Base-by-base conservation (phyloP, 2,797 vertebrate genomes). In the Zenarchopterus dispar region DNA sequence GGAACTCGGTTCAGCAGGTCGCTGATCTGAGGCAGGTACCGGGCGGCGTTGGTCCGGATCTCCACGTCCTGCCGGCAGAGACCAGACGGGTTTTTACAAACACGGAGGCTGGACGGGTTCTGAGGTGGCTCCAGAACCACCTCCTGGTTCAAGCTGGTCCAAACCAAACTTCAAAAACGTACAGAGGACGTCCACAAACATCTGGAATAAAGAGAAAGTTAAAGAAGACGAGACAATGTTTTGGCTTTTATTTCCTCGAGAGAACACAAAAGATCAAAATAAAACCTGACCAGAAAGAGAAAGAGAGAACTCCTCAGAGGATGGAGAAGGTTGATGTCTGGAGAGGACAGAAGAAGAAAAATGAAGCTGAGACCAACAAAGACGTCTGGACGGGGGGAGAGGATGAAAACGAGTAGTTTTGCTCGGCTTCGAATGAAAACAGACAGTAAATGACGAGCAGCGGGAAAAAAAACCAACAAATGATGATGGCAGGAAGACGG, bases 1-100 rank as follows among this genome's bases (percentile, higher is more conserved):
- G 97, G 97, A 5, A 99, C 92, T 0, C 91, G 90, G 91, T 94
- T 96, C 81, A 99, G 91, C 62, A 99, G 95, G 44, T 94, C 91
- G 17, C 94, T 98, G 91, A 99, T 98, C 88, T 98, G 94, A 33
- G 97, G 96, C 48, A 99, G 93, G 89, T 98, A 99, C 55, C 81
- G 78, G 4, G 95, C 93, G 0, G 95, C 97, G 0, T 97, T 96
- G 73, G 84, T 93, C 57, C 93, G 94, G 58, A 99, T 96, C 91
- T 97, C 96, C 33, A 89, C 77, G 0, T 96, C 95, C 97, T 99
- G 77, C 1, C 10, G 9, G 24, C 6, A 60, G 0, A 48, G 5
- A 61, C 8, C 2, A 24, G 24, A 24, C 24, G 24, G 24, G 24
- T 24, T 24, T 5, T 24, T 24, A 24, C 2, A 24, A 24, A 24